phyloP scores from a whole-genome alignment of 2,888 invertebrate genomes.

The Pseudeuparius sepicola region DNA sequence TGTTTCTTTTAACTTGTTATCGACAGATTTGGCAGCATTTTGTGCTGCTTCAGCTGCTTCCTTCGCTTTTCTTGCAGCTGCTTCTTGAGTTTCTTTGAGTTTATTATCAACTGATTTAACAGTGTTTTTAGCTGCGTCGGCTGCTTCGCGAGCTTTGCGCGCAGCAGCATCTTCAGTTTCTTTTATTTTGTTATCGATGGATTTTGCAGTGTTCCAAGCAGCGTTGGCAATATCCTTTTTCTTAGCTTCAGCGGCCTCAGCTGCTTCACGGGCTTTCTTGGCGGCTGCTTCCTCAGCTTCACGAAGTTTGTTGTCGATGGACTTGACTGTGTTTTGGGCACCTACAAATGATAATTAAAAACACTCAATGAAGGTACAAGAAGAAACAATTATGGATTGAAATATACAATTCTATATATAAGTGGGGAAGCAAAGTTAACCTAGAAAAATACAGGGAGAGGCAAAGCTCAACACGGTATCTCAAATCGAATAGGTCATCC shows the following conservation, averaged over 20 bases:
- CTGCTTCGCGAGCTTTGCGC: slow-evolving; percentile 5
- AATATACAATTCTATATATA: too few species aligned
- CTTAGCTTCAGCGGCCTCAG: slow-evolving; percentile 16
- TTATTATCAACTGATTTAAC: slow-evolving; percentile 22
- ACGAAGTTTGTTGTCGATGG: slow-evolving; percentile 20
- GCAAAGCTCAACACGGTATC: too few species aligned
- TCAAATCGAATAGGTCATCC: too few species aligned
- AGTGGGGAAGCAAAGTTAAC: too few species aligned
- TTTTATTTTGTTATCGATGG: slow-evolving; percentile 17
- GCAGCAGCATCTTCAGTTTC: slow-evolving; percentile 16
- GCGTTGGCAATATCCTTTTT: slow-evolving; percentile 4
- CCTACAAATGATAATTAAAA: slow-evolving; percentile 16
- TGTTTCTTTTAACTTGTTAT: slow-evolving; percentile 52
- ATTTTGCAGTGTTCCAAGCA: slow-evolving; percentile 9
- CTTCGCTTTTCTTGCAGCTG: slow-evolving; percentile 20
- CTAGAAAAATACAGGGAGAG: too few species aligned
- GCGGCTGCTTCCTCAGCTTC: slow-evolving; percentile 19
- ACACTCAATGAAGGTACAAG: too few species aligned
- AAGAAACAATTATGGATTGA: too few species aligned
- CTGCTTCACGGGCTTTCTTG: slow-evolving; percentile 18
- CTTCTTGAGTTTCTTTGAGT: slow-evolving; percentile 22
- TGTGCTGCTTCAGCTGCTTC: slow-evolving; percentile 22
- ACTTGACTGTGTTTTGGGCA: slow-evolving; percentile 20
- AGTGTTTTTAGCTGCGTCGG: slow-evolving; percentile 19
- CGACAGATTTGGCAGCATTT: slow-evolving; percentile 35